phyloP scores from a whole-genome alignment of 35 echinoderm and acorn worm genomes.

The Eucidaris tribuloides region DNA sequence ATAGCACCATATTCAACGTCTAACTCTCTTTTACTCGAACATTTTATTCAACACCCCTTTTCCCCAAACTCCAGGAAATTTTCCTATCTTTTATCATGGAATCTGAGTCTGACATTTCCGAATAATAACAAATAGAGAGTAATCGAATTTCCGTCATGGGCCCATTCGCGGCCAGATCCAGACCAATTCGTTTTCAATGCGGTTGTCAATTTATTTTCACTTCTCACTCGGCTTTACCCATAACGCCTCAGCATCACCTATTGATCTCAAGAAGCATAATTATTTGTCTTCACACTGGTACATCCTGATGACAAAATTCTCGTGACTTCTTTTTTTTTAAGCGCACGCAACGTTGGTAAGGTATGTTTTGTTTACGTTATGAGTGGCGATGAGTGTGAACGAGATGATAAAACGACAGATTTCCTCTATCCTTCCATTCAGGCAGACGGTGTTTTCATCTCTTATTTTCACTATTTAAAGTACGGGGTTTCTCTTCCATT shows the following conservation, averaged over 20 bases:
- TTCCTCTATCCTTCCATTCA: neutral
- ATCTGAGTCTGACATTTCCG: constrained; percentile 20
- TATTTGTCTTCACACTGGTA: constrained; percentile 8
- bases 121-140: constrained; percentile 22
- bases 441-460: too few relatives aligned
- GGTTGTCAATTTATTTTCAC: constrained; percentile 36
- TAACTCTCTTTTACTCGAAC: too few relatives aligned
- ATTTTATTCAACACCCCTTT: too few relatives aligned
- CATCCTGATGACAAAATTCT: too few relatives aligned
- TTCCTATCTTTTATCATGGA: too few relatives aligned
- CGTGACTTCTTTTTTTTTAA: neutral
- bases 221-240: neutral
- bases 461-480: too few relatives aligned
- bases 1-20: too few relatives aligned
- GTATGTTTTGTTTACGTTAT: constrained; percentile 18
- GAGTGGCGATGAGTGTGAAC: neutral
- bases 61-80: too few relatives aligned
- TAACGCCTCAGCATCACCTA: neutral
- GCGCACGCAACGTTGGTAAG: neutral
- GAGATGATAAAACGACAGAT: neutral
- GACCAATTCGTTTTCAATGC: neutral
- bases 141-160: constrained; percentile 13
- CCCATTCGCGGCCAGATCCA: neutral
- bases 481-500: too few relatives aligned
- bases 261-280: constrained; percentile 1